Conservation (phyloP, 2,888 invertebrate species). For the Mythimna lalbum region DNA sequence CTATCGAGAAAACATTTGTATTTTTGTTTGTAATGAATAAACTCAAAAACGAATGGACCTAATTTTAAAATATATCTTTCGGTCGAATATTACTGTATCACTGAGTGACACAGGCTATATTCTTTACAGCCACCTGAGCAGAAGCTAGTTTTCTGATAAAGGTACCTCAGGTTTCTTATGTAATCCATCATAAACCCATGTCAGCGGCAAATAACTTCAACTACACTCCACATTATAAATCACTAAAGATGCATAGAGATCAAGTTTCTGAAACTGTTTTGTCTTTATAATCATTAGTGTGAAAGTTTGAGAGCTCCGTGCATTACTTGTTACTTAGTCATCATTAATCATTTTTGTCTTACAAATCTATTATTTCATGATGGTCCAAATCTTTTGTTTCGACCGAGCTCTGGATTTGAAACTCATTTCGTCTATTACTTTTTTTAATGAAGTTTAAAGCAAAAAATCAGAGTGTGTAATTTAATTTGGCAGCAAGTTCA, state of each 20-base stretch:
- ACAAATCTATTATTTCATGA: slow-evolving; percentile 63
- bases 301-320: slow-evolving; percentile 59
- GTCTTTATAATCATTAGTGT: slow-evolving; percentile 66
- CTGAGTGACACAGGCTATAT: too few species aligned
- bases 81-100: too few species aligned
- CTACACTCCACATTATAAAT: slow-evolving; percentile 56
- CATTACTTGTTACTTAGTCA: slow-evolving; percentile 56
- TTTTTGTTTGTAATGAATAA: too few species aligned
- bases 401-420: slow-evolving; percentile 38
- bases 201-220: slow-evolving; percentile 38
- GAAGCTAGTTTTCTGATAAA: too few species aligned
- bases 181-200: slow-evolving; percentile 41
- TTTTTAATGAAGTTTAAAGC: slow-evolving; percentile 27
- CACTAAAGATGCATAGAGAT: slow-evolving; percentile 57
- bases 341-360: slow-evolving; percentile 63
- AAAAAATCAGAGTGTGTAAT: slow-evolving; percentile 26
- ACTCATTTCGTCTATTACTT: slow-evolving; percentile 40
- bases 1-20: neutral
- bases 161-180: neutral
- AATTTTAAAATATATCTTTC: too few species aligned
- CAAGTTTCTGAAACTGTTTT: slow-evolving; percentile 63
- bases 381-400: slow-evolving; percentile 54
- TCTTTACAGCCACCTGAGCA: too few species aligned
- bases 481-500: slow-evolving; percentile 35
- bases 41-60: too few species aligned